Evolutionary conservation across 1,140 invertebrate species (phyloP).

Genomic region (Ruditapes philippinarum): DNA sequence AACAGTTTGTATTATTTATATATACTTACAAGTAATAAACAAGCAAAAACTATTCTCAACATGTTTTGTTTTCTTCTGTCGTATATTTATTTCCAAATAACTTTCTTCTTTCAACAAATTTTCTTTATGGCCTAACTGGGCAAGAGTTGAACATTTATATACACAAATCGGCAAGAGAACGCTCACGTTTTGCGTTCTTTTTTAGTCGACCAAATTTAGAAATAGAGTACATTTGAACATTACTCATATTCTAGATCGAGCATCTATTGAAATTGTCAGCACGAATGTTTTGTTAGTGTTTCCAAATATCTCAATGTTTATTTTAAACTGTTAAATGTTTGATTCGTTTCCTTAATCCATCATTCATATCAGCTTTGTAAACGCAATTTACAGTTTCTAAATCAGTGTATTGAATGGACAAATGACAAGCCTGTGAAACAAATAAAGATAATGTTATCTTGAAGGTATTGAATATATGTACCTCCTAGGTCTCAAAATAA

Average conservation of each 20-base stretch:
- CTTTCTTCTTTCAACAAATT: neutral
- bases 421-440: neutral
- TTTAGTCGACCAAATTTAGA: neutral
- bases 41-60: neutral
- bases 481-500: neutral
- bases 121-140: neutral
- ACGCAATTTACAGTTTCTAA: slow-evolving; percentile 22
- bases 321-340: neutral
- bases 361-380: neutral
- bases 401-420: neutral
- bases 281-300: neutral
- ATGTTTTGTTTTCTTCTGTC: neutral
- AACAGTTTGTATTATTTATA: neutral
- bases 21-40: neutral
- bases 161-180: neutral
- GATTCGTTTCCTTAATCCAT: neutral
- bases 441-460: neutral
- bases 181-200: neutral
- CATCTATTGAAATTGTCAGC: neutral
- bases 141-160: neutral
- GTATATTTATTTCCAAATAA: neutral
- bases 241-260: neutral
- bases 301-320: slow-evolving; percentile 22
- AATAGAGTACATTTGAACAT: neutral
- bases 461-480: neutral